Evolutionary conservation across 1,140 invertebrate species (phyloP).

Genomic region (Apis mellifera): Amel_HAv3.1 CM009941.2:5669001-5669500

Average conservation of each 20-base stretch:
- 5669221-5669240: too few relatives aligned
- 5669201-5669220: not conserved
- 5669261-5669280: not conserved
- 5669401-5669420: not conserved
- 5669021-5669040: too few relatives aligned
- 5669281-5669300: not conserved
- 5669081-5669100: too few relatives aligned
- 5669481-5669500: not conserved
- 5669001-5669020: too few relatives aligned
- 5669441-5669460: not conserved
- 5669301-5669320: constrained; percentile 8
- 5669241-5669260: too few relatives aligned
- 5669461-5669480: not conserved
- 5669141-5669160: too few relatives aligned
- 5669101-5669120: too few relatives aligned
- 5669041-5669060: too few relatives aligned
- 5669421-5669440: not conserved
- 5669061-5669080: too few relatives aligned
- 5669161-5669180: too few relatives aligned
- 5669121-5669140: too few relatives aligned
- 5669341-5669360: constrained; percentile 26
- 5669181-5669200: too few relatives aligned
- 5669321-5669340: constrained; percentile 17
- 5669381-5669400: not conserved
- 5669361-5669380: constrained; percentile 11